Conservation (phyloP, 2,797 vertebrate genomes). For the Telmatherina bonti region DNA sequence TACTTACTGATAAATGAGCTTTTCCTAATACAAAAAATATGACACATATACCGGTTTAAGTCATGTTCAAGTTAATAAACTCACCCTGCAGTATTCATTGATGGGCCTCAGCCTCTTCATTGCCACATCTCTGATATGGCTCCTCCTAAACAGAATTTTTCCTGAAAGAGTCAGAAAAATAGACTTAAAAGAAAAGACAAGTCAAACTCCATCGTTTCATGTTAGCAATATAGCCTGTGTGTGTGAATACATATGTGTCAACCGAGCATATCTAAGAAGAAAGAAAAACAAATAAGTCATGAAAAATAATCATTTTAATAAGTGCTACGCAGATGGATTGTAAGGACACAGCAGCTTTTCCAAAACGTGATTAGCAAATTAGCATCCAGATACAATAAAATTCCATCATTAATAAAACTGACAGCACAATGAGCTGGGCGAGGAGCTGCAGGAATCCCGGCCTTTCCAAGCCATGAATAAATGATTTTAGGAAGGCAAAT, state of each 20-base stretch:
- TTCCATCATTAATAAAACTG: conserved; percentile 64
- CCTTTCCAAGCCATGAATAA: conserved; percentile 61
- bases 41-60: not conserved
- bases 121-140: conserved; percentile 96
- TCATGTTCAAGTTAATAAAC: conserved; percentile 32
- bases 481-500: conserved; percentile 52
- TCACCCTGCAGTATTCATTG: conserved; percentile 98
- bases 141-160: conserved; percentile 97
- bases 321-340: conserved; percentile 25
- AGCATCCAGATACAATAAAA: conserved; percentile 55
- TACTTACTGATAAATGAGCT: not conserved
- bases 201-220: not conserved
- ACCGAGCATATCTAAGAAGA: not conserved
- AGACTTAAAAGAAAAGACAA: conserved; percentile 7
- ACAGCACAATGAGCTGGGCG: conserved; percentile 56
- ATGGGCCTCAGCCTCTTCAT: conserved; percentile 97
- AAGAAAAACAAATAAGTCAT: not conserved
- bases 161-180: conserved; percentile 77
- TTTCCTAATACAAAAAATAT: not conserved
- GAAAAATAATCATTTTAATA: not conserved
- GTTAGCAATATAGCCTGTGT: not conserved
- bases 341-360: conserved; percentile 7
- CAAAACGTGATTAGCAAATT: conserved; percentile 46
- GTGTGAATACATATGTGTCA: not conserved
- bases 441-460: conserved; percentile 48